These are phyloP conservation scores for Porites divaricata DNA, from an alignment of 92 coral and sea anemone genomes.

Conservation along the genomic window DNA sequence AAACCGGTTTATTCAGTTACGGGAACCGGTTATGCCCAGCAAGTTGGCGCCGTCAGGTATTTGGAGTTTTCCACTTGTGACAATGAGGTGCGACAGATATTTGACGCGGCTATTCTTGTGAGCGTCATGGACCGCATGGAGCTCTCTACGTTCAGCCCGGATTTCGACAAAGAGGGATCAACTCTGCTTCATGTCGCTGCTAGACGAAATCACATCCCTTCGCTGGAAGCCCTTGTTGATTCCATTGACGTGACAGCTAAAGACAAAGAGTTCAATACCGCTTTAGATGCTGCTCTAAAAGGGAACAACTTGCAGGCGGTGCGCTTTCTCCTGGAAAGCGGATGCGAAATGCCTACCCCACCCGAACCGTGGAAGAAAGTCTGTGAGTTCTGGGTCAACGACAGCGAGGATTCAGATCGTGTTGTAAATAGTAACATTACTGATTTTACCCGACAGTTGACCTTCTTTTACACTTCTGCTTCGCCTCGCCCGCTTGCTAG, in stretches of 20 bases:
- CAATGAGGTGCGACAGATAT: conserved; percentile 57
- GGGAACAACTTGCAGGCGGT: conserved; percentile 54
- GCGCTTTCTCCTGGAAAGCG: conserved; percentile 66
- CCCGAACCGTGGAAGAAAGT: conserved; percentile 77
- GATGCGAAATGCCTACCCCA: conserved; percentile 62
- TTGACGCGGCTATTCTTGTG: conserved; percentile 73
- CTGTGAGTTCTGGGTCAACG: conserved; percentile 85
- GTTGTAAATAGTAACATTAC: conserved; percentile 58
- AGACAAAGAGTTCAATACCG: conserved; percentile 67
- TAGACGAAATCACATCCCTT: conserved; percentile 73
- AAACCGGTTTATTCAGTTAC: conserved; percentile 75
- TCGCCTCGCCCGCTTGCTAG: conserved; percentile 63
- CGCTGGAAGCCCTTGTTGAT: conserved; percentile 72
- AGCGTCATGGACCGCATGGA: conserved; percentile 83
- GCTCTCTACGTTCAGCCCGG: conserved; percentile 75
- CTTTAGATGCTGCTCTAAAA: conserved; percentile 74
- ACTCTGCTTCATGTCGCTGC: conserved; percentile 88
- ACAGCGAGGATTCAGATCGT: conserved; percentile 55
- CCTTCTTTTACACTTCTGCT: conserved; percentile 72
- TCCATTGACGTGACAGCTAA: conserved; percentile 76
- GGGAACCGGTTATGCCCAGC: conserved; percentile 78
- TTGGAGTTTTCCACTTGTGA: conserved; percentile 76
- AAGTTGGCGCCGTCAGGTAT: conserved; percentile 85
- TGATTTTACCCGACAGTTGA: conserved; percentile 73
- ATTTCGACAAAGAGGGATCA: conserved; percentile 65